Percentiles rank a stretch among this genome's conserved stretches.
phyloP scores from a whole-genome alignment of 2,888 invertebrate species.

The Allophyes oxyacanthae region DNA sequence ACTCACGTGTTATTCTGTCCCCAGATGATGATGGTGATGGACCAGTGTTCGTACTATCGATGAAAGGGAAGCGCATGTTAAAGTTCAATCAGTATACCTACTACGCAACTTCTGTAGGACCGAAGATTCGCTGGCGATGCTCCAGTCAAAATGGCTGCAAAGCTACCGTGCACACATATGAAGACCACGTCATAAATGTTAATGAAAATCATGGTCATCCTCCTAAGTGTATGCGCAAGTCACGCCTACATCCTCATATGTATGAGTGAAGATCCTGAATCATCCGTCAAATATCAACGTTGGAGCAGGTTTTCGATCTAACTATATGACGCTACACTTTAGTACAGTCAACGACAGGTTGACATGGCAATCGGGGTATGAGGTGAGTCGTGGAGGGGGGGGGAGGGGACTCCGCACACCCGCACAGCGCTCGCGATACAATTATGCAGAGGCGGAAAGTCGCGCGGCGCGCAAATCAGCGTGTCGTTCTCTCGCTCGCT shows the following conservation, averaged over 20 bases:
- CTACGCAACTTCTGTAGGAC: constrained; percentile 37
- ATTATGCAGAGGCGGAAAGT: no score
- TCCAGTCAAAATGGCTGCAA: constrained; percentile 44
- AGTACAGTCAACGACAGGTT: no score
- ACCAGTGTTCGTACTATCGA: constrained; percentile 45
- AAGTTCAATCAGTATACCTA: constrained; percentile 53
- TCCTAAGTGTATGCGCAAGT: constrained; percentile 29
- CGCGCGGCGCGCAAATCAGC: no score
- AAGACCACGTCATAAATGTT: constrained; percentile 35
- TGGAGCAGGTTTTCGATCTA: no score
- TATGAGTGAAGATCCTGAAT: constrained; percentile 1
- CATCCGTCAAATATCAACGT: no score
- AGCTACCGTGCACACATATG: constrained; percentile 43
- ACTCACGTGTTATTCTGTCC: neutral
- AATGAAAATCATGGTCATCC: constrained; percentile 43
- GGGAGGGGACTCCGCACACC: no score
- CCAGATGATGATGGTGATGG: constrained; percentile 17
- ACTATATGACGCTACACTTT: no score
- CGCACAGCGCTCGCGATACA: no score
- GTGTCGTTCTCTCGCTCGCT: no score
- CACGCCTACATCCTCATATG: constrained; percentile 17
- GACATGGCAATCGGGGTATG: no score
- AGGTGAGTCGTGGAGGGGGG: no score
- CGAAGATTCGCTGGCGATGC: constrained; percentile 54
- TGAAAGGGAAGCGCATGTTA: constrained; percentile 52